These are phyloP conservation scores for Perizoma affinitatum DNA, from an alignment of 2,888 invertebrate genomes.

Conservation along the genomic window DNA sequence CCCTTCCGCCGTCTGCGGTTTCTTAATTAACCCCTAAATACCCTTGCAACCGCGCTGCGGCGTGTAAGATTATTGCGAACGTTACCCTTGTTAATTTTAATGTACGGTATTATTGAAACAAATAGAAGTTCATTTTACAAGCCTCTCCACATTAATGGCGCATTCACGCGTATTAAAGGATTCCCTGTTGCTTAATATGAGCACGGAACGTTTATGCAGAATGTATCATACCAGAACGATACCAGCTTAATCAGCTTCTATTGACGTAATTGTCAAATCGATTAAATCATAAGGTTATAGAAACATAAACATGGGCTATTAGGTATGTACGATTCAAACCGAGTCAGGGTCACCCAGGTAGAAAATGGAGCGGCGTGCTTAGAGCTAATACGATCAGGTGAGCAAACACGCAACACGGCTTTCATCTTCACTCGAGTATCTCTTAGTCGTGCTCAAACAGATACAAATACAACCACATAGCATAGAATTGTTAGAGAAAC, in stretches of 20 bases:
- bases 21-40: slow-evolving; percentile 83
- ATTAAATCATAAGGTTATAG: slow-evolving; percentile 50
- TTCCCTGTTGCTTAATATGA: slow-evolving; percentile 24
- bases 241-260: neutral
- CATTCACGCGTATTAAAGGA: slow-evolving; percentile 17
- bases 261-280: slow-evolving; percentile 42
- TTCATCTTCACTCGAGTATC: slow-evolving; percentile 81
- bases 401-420: slow-evolving; percentile 78
- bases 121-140: slow-evolving; percentile 59
- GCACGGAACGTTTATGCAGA: slow-evolving; percentile 6
- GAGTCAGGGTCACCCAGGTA: slow-evolving; percentile 72
- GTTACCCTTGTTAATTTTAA: slow-evolving; percentile 77
- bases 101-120: slow-evolving; percentile 75
- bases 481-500: slow-evolving; percentile 6
- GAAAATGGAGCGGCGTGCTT: slow-evolving; percentile 79
- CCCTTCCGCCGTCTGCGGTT: slow-evolving; percentile 71
- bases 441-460: slow-evolving; percentile 53
- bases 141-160: slow-evolving; percentile 52
- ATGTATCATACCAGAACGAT: neutral
- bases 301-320: slow-evolving; percentile 63
- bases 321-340: slow-evolving; percentile 70
- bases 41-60: slow-evolving; percentile 66
- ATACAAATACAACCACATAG: slow-evolving; percentile 33
- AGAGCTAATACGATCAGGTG: slow-evolving; percentile 81
- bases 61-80: slow-evolving; percentile 76